These are phyloP conservation scores for Terrapene triunguis DNA, from an alignment of 2,113 vertebrate genomes.

Conservation along the genomic window DNA sequence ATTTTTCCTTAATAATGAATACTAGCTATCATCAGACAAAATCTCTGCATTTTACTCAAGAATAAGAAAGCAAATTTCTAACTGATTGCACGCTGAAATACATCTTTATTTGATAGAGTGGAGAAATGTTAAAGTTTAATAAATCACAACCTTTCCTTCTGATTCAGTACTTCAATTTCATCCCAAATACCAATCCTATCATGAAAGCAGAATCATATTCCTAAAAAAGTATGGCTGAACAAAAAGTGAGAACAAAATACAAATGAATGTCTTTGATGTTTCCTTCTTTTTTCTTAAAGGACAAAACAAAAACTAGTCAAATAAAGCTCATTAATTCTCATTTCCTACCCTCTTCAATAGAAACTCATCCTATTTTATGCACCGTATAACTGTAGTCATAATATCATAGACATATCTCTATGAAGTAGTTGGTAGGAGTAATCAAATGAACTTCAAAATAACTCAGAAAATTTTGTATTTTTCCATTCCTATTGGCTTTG, in stretches of 20 bases:
- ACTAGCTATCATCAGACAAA: neutral
- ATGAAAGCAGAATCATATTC: neutral
- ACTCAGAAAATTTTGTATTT: constrained; percentile 14
- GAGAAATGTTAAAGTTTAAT: neutral
- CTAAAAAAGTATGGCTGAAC: neutral
- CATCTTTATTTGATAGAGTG: neutral
- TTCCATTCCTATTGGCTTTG: constrained; percentile 16
- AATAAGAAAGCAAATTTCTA: neutral
- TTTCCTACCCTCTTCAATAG: neutral
- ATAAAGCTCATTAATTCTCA: constrained; percentile 8
- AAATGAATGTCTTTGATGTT: neutral
- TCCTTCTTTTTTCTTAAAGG: neutral
- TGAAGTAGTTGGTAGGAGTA: neutral
- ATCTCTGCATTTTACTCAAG: neutral
- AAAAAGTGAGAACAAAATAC: neutral
- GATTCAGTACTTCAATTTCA: neutral
- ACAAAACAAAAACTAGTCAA: constrained; percentile 11
- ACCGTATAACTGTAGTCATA: constrained; percentile 24
- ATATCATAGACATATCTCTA: neutral
- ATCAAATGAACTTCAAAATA: constrained; percentile 42
- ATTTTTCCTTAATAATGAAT: neutral
- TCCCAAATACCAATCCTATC: neutral
- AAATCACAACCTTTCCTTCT: neutral
- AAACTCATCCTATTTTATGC: neutral
- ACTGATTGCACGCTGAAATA: neutral